Conservation (phyloP, 2,888 invertebrate species). For the Ennomos erosarius region DNA sequence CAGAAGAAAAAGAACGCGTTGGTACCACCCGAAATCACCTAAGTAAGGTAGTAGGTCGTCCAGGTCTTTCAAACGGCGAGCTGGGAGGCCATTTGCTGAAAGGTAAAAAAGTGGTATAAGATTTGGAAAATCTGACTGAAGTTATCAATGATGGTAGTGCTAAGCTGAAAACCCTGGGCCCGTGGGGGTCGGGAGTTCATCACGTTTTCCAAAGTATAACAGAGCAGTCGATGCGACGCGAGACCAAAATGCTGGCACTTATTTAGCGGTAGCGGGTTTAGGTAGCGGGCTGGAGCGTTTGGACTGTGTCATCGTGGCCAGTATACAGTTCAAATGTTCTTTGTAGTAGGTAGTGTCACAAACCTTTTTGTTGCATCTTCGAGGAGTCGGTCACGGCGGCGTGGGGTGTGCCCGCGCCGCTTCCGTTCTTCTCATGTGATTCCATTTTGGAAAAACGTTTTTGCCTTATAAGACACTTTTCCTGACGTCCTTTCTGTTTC, state of each 20-base stretch:
- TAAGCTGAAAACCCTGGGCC: no score
- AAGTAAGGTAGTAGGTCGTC: conserved; percentile 74
- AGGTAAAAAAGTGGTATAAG: neutral
- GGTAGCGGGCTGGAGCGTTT: no score
- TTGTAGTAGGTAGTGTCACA: conserved; percentile 3
- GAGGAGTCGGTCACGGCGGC: conserved; percentile 46
- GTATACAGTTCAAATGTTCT: no score
- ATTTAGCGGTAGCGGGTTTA: no score
- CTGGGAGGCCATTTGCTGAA: conserved; percentile 46
- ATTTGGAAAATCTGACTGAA: no score
- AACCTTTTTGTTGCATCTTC: conserved; percentile 48
- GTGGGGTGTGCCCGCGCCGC: conserved; percentile 38
- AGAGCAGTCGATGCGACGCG: no score
- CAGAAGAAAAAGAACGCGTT: conserved; percentile 70
- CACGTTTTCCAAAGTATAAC: no score
- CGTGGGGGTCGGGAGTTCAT: no score
- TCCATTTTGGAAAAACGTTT: conserved; percentile 74
- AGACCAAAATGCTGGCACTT: no score
- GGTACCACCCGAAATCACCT: conserved; percentile 79
- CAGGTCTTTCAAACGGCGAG: conserved; percentile 60
- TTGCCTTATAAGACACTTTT: conserved; percentile 77
- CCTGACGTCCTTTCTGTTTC: conserved; percentile 63
- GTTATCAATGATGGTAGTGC: no score
- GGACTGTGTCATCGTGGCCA: no score
- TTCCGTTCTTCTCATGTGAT: conserved; percentile 74